Evolutionary conservation across 2,797 vertebrate genomes (phyloP).

Genomic region (Carduelis carduelis): DNA sequence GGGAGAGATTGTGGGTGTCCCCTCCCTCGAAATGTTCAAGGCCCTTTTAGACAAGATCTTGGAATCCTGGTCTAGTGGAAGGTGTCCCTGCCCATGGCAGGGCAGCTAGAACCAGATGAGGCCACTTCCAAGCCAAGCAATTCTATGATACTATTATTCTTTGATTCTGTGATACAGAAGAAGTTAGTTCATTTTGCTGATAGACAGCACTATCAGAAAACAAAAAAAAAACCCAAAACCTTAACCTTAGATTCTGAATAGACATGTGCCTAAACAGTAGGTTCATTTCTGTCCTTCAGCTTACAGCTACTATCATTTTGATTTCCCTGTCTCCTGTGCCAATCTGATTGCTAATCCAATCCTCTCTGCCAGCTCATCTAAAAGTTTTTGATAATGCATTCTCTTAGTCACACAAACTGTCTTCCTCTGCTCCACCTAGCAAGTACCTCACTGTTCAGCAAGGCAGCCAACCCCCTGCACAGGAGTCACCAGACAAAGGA

Average conservation of each 20-base stretch:
- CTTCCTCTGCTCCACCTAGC: not conserved
- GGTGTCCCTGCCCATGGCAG: not conserved
- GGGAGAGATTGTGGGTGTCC: not conserved
- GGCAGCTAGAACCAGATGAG: not conserved
- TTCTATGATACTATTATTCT: not conserved
- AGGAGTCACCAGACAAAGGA: not conserved
- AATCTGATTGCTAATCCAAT: not conserved
- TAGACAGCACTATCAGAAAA: not conserved
- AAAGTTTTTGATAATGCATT: not conserved
- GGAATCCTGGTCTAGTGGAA: not conserved
- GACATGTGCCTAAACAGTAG: not conserved
- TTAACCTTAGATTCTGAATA: not conserved
- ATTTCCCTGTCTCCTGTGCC: not conserved
- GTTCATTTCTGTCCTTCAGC: not conserved
- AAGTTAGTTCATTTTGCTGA: not conserved
- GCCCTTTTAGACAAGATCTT: not conserved
- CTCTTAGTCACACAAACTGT: not conserved
- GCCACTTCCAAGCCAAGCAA: not conserved
- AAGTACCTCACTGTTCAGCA: not conserved
- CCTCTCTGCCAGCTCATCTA: not conserved
- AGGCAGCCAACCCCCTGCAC: not conserved
- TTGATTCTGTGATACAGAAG: not conserved
- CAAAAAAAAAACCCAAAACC: not conserved
- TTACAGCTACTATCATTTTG: not conserved
- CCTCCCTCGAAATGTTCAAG: not conserved